Evolutionary conservation across 35 echinoderm and acorn worm genomes (phyloP).

Genomic region (Heliocidaris erythrogramma): DNA sequence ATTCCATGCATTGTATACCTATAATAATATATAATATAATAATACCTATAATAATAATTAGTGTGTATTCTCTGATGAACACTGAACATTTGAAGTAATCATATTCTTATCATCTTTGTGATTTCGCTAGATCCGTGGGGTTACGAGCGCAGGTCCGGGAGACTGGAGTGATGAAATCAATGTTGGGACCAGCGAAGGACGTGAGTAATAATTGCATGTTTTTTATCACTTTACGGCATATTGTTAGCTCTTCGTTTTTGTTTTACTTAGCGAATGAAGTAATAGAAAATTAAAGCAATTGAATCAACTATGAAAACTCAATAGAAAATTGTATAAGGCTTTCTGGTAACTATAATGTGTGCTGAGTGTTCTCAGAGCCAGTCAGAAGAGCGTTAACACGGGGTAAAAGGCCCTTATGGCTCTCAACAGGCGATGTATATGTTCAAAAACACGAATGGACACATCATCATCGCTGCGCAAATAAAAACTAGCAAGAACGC

Average conservation of each 20-base stretch:
- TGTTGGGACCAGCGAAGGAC: constrained; percentile 48
- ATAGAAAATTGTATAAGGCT: not conserved
- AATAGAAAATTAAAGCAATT: not conserved
- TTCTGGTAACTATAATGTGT: not conserved
- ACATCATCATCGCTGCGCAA: too few relatives aligned
- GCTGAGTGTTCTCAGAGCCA: too few relatives aligned
- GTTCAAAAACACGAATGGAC: too few relatives aligned
- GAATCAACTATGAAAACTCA: not conserved
- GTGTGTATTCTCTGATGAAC: too few relatives aligned
- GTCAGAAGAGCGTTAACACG: too few relatives aligned
- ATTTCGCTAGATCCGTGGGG: constrained; percentile 37
- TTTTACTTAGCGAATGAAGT: not conserved
- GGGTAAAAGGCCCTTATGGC: too few relatives aligned
- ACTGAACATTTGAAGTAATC: too few relatives aligned
- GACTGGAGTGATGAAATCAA: constrained; percentile 26
- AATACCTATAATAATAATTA: too few relatives aligned
- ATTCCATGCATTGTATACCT: too few relatives aligned
- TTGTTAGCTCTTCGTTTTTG: not conserved
- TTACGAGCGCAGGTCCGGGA: constrained; percentile 22
- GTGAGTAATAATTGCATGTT: not conserved
- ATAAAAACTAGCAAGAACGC: not conserved
- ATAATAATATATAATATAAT: too few relatives aligned
- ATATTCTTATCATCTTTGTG: not conserved
- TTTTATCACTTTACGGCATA: not conserved
- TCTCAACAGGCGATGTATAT: too few relatives aligned